Conservation (phyloP, 2,113 vertebrate genomes). For the Ochotona curzoniae region DNA sequence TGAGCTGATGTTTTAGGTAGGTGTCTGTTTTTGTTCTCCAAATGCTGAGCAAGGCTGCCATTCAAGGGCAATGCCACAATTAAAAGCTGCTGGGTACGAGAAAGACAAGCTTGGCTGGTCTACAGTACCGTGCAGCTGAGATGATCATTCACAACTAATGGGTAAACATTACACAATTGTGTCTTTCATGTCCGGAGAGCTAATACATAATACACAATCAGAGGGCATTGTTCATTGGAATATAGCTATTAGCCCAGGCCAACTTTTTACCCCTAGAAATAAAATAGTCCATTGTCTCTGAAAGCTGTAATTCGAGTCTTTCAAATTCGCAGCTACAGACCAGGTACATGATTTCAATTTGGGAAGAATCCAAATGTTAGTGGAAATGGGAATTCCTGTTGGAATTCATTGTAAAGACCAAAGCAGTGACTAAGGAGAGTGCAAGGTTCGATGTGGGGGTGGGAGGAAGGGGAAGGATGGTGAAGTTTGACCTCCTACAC, state of each 20-base stretch:
- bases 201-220: constrained; percentile 70
- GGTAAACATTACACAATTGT: constrained; percentile 71
- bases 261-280: constrained; percentile 33
- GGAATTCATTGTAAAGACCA: constrained; percentile 36
- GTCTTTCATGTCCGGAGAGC: constrained; percentile 61
- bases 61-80: constrained; percentile 59
- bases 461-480: not conserved
- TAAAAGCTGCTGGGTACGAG: constrained; percentile 63
- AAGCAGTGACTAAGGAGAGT: not conserved
- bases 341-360: constrained; percentile 58
- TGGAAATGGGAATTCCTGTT: not conserved
- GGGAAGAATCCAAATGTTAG: constrained; percentile 35
- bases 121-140: constrained; percentile 60
- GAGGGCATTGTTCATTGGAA: constrained; percentile 29
- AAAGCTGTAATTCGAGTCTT: constrained; percentile 56
- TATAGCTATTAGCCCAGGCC: constrained; percentile 57
- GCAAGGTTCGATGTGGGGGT: not conserved
- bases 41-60: constrained; percentile 51
- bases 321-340: constrained; percentile 48
- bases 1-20: constrained; percentile 37
- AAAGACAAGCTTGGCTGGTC: constrained; percentile 68
- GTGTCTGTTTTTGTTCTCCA: constrained; percentile 47
- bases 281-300: constrained; percentile 22
- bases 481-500: not conserved
- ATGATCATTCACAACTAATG: constrained; percentile 75